Base-by-base conservation (phyloP, 64 coral and sea anemone genomes). In the Actinia equina region DNA sequence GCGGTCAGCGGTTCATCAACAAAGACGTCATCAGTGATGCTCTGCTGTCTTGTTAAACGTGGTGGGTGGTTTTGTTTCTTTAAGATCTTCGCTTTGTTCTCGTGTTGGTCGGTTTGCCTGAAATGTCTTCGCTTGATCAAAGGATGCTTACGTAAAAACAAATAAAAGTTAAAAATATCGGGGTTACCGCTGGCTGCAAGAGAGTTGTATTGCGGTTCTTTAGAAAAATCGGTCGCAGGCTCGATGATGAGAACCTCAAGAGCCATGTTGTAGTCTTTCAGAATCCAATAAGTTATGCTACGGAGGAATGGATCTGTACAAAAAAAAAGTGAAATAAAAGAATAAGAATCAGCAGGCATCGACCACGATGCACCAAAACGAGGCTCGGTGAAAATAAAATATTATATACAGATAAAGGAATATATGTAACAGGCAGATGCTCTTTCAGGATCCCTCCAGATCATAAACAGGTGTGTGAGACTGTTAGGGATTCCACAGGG, bases 111-210 rank as follows among this genome's bases (percentile, higher is more conserved):
- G 82, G 59, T 86, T 62, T 99, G 85, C 37, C 86, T 82, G 80
- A 89, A 99, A 86, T 89, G 86, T 58, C 90, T 79, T 88, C 97
- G 82, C 60, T 88, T 95, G 52, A 99, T 90, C 74, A 99, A 26
- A 0, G 97, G 97, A n/a, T 99, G 97, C 18, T 90, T 99, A 17
- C 97, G 97, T 7, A 99, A 93, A 77, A 95, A 95, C 5, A 99
- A 69, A 54, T 99, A 99, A 44, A 99, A 99, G 85, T 99, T 99
- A 23, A 99, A 99, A 17, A 99, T 88, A 60, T 99, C 97, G 12
- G 97, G 91, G 71, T 95, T 93, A 19, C 97, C 97, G 17, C 69
- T 87, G n/a, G 93, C 88, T 43, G 97, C 97, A 10, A 95, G 86
- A 23, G 71, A 56, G 83, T 99, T 99, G 85, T 90, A 99, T 82